Percentiles rank a stretch among this genome's conserved stretches.
Conservation (phyloP, 2,888 invertebrate species). For the Julus scandinavius region DNA sequence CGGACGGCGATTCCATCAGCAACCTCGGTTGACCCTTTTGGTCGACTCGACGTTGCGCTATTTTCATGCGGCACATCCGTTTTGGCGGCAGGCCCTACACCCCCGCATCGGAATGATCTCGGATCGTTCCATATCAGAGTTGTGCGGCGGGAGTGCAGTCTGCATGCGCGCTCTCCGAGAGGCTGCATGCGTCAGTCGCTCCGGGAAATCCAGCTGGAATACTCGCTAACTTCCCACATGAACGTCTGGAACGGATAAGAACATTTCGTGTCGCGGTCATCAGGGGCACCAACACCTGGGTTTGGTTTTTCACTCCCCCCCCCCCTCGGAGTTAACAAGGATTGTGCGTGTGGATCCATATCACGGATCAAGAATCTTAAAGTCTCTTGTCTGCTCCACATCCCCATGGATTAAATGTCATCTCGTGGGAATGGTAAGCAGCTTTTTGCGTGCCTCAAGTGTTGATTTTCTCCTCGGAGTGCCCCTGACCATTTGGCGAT, state of each 20-base stretch:
- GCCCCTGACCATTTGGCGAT: too few relatives aligned
- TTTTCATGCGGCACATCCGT: neutral
- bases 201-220: neutral
- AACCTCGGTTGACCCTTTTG: neutral
- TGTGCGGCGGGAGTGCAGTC: neutral
- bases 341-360: neutral
- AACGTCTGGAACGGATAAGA: neutral
- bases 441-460: too few relatives aligned
- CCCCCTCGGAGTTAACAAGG: too few relatives aligned
- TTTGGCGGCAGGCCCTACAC: neutral
- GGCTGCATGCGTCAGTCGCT: neutral
- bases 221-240: neutral
- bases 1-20: neutral
- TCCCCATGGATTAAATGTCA: slow-evolving; percentile 17
- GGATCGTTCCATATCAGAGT: neutral
- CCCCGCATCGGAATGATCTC: neutral
- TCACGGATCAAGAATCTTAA: neutral
- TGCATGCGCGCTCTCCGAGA: neutral
- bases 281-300: too few relatives aligned
- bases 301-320: too few relatives aligned
- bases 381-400: too few relatives aligned
- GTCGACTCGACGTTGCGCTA: neutral
- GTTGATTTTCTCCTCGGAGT: too few relatives aligned
- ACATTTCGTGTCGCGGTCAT: neutral
- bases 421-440: slow-evolving; percentile 14